These are phyloP conservation scores for Sylvilagus floridanus DNA, from an alignment of 2,797 vertebrate genomes.

Conservation along the genomic window DNA sequence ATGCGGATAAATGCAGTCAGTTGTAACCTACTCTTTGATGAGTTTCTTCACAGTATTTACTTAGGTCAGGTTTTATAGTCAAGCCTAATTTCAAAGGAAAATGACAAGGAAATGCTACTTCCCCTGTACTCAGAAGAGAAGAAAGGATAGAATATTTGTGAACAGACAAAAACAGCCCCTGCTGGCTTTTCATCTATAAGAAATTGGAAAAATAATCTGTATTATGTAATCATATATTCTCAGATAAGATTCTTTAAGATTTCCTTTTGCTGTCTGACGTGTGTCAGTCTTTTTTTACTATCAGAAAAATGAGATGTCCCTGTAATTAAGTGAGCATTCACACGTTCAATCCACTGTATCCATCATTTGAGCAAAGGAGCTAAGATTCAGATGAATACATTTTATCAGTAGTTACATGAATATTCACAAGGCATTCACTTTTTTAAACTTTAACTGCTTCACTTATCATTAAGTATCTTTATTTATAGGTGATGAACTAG, in stretches of 20 bases:
- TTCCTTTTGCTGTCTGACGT: neutral
- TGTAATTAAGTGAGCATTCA: neutral
- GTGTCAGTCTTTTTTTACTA: neutral
- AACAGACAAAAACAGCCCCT: neutral
- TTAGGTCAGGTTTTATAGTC: neutral
- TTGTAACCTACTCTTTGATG: neutral
- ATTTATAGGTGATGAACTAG: neutral
- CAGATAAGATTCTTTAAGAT: neutral
- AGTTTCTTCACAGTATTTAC: neutral
- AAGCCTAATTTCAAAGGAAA: neutral
- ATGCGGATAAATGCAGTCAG: neutral
- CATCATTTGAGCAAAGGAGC: neutral
- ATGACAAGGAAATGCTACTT: neutral
- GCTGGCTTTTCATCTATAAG: neutral
- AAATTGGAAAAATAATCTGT: neutral
- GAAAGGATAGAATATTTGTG: neutral
- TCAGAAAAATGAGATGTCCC: rapidly evolving
- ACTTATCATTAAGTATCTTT: neutral
- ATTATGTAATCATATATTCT: neutral
- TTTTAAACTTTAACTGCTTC: neutral
- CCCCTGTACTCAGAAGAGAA: neutral
- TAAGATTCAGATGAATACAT: neutral
- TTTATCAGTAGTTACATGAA: neutral
- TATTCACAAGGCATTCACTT: neutral
- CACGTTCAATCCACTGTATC: neutral